phyloP scores from a whole-genome alignment of 37 sponge, comb jelly and placozoan genomes.

The Dysidea cf. avara region DNA sequence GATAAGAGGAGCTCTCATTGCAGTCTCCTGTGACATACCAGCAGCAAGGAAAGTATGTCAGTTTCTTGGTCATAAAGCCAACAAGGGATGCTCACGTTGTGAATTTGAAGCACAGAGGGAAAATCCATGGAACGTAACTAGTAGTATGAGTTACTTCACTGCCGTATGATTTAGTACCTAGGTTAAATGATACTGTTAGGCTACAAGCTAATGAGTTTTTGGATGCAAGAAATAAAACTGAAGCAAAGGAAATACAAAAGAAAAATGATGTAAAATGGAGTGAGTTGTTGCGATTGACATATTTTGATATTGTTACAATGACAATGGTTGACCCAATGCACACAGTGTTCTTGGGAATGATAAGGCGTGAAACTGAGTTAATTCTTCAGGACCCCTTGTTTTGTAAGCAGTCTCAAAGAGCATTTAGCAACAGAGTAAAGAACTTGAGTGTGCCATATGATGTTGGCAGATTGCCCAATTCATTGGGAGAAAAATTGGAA shows the following conservation, averaged over 20 bases:
- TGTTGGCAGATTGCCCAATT: constrained; percentile 13
- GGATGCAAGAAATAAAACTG: no score
- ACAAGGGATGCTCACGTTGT: constrained; percentile 7
- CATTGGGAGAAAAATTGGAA: not conserved
- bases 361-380: constrained; percentile 1
- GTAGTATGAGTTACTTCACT: constrained; percentile 11
- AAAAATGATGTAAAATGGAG: no score
- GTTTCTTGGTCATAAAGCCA: constrained; percentile 15
- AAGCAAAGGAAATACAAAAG: no score
- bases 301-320: no score
- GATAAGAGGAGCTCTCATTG: constrained; percentile 15
- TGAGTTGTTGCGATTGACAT: no score
- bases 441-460: constrained; percentile 15
- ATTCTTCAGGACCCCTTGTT: not conserved
- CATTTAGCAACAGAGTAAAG: not conserved
- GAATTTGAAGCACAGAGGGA: constrained; percentile 13
- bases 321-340: constrained; percentile 8
- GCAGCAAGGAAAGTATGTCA: constrained; percentile 2
- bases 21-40: constrained; percentile 9
- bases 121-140: not conserved
- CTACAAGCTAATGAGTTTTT: no score
- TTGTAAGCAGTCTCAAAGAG: no score
- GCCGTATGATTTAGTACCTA: not conserved
- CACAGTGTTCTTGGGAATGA: constrained; percentile 6
- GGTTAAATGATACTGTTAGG: no score